phyloP scores from a whole-genome alignment of 1,140 invertebrate genomes.

The Eulimnadia texana region DNA sequence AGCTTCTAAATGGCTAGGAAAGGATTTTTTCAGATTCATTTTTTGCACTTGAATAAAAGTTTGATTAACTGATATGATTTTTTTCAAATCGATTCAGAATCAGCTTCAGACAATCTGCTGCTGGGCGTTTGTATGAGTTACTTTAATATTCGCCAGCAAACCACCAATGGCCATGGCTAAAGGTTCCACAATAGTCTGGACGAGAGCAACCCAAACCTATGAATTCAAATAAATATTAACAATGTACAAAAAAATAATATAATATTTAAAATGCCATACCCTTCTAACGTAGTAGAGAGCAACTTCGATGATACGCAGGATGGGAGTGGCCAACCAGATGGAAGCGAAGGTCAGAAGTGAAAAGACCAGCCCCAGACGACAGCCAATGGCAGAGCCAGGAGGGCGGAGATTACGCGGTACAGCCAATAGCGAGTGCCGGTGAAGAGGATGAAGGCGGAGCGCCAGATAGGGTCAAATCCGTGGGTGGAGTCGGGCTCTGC shows the following conservation, averaged over 20 bases:
- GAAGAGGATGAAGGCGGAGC: slow-evolving; percentile 30
- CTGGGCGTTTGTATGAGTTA: slow-evolving; percentile 7
- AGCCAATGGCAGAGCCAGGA: slow-evolving; percentile 29
- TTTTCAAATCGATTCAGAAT: too few species aligned
- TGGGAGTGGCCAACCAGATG: slow-evolving; percentile 31
- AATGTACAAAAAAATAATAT: background rate
- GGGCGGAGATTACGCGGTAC: slow-evolving; percentile 28
- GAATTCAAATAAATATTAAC: background rate
- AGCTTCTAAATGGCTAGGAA: too few species aligned
- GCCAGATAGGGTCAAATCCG: slow-evolving; percentile 33
- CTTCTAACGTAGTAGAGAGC: slow-evolving; percentile 21
- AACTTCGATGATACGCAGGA: slow-evolving; percentile 24
- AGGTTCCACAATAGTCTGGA: slow-evolving; percentile 9
- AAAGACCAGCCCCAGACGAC: slow-evolving; percentile 33
- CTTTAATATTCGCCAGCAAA: background rate
- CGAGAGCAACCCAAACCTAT: slow-evolving; percentile 11
- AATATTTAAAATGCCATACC: slow-evolving; percentile 20
- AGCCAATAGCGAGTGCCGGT: slow-evolving; percentile 29
- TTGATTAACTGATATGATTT: too few species aligned
- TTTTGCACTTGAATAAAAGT: too few species aligned
- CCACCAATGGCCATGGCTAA: slow-evolving; percentile 5
- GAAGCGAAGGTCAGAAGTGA: slow-evolving; percentile 28
- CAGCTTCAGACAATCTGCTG: slow-evolving; percentile 1
- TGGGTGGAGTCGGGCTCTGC: slow-evolving; percentile 35
- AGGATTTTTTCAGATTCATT: too few species aligned